Conservation (phyloP, 2,888 invertebrate genomes). For the Seira musarum region DNA sequence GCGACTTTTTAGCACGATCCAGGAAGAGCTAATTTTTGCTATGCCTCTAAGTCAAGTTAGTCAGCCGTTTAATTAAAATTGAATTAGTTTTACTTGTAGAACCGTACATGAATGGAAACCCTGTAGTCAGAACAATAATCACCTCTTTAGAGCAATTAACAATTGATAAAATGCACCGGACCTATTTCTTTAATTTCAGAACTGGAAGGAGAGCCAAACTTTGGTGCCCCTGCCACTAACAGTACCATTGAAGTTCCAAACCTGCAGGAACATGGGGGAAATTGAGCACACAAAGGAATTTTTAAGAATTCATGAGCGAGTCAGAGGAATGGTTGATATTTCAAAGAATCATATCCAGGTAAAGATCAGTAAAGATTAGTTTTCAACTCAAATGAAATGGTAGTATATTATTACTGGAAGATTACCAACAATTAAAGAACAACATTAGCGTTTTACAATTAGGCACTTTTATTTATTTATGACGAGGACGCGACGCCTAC, state of each 20-base stretch:
- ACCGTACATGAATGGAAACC: no score
- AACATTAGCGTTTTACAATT: no score
- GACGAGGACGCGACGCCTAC: no score
- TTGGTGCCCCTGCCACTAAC: conserved; percentile 64
- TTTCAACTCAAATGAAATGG: no score
- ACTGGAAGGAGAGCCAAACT: conserved; percentile 63
- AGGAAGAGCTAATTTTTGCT: conserved; percentile 86
- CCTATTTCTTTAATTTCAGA: conserved; percentile 48
- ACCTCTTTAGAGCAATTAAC: no score
- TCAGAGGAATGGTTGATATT: conserved; percentile 58
- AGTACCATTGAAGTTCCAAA: conserved; percentile 68
- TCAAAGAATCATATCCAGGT: conserved; percentile 67
- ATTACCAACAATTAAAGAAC: no score
- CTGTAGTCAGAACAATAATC: no score
- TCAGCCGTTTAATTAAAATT: not conserved
- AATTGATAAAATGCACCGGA: no score
- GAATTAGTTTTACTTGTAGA: no score
- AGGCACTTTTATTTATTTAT: no score
- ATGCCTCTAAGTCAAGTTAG: conserved; percentile 77
- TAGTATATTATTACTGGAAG: no score
- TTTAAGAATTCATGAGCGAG: conserved; percentile 63
- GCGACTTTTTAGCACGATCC: conserved; percentile 86
- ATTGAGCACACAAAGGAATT: conserved; percentile 66
- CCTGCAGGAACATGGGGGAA: conserved; percentile 64
- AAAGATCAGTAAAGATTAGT: not conserved